Evolutionary conservation across 2,888 invertebrate species (phyloP).

Genomic region (Sinotaia quadrata): DNA sequence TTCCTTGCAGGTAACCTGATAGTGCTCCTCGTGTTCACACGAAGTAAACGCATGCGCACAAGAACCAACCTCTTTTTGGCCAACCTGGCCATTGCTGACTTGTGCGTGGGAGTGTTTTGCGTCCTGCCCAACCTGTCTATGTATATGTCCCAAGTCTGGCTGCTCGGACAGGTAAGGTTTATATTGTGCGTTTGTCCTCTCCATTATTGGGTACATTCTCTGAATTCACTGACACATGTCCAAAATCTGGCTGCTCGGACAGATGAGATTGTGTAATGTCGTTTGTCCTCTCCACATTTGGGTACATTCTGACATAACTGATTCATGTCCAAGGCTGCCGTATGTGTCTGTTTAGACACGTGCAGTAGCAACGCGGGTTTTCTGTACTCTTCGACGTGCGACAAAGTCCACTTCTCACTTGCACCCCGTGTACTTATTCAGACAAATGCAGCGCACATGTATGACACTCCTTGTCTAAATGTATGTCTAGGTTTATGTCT

Average conservation of each 20-base stretch:
- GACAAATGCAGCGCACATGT: no score
- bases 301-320: background rate
- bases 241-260: constrained; percentile 75
- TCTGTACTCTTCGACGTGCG: no score
- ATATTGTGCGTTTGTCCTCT: background rate
- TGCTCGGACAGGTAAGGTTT: constrained; percentile 75
- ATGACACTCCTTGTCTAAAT: no score
- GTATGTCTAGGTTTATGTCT: no score
- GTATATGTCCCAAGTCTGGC: constrained; percentile 74
- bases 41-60: constrained; percentile 86
- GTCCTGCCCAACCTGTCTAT: constrained; percentile 85
- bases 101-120: constrained; percentile 93
- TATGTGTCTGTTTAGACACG: background rate
- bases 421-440: no score
- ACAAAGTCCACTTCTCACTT: no score
- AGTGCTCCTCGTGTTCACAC: constrained; percentile 87
- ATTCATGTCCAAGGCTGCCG: constrained; percentile 40
- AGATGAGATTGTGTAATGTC: constrained; percentile 75
- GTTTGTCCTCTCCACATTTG: background rate
- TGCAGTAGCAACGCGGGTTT: no score
- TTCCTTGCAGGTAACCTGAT: constrained; percentile 84
- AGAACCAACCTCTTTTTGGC: constrained; percentile 94
- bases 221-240: constrained; percentile 37
- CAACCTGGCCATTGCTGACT: constrained; percentile 90
- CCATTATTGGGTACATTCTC: background rate